Evolutionary conservation across 2,113 vertebrate species (phyloP), one percentile per base, ranked within the genome.

Genomic region (Antechinus flavipes): DNA sequence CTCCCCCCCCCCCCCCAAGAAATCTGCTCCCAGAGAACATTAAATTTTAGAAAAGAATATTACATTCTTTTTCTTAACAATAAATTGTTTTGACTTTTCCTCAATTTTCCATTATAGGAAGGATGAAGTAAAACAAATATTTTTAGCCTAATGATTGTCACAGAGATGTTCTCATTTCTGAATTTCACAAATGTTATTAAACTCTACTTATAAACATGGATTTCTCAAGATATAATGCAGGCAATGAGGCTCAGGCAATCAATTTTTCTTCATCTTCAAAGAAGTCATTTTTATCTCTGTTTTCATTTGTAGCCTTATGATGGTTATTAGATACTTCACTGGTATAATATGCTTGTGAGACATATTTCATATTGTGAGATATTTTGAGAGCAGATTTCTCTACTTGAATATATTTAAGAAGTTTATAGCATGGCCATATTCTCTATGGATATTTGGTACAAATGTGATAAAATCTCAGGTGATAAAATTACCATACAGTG

Each of bases 371-470:
- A 49, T 49, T 49, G 49, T 49, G 49, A 49, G 49, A 49, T 49
- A 49, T 49, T 47, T 2, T 47, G 47, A 47, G 47, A 47, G 47
- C 47, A 97, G 95, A 97, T 97, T 98, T 98, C 76, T 24, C 53
- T 95, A 93, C 91, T 93, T 96, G 91, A 94, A 96, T 97, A 84
- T 92, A 90, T 90, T 98, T 98, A 97, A 98, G 95, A 58, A 95
- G 89, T 93, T 97, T 56, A 58, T 35, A 93, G 22, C 90, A 92
- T 61, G 97, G 54, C 42, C n/a, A 96, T 96, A 61, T 96, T 92
- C 94, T 95, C 92, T 96, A n/a, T 23, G 2, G 91, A 68, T 26
- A 8, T 52, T 52, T 52, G 8, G 6, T 52, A 52, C 10, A 52
- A 52, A 52, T 52, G 50, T 52, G 10, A 52, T 52, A 52, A 49